These are phyloP conservation scores for Paracanthobrama guichenoti DNA, from an alignment of 2,113 vertebrate species.

Conservation along the genomic window DNA sequence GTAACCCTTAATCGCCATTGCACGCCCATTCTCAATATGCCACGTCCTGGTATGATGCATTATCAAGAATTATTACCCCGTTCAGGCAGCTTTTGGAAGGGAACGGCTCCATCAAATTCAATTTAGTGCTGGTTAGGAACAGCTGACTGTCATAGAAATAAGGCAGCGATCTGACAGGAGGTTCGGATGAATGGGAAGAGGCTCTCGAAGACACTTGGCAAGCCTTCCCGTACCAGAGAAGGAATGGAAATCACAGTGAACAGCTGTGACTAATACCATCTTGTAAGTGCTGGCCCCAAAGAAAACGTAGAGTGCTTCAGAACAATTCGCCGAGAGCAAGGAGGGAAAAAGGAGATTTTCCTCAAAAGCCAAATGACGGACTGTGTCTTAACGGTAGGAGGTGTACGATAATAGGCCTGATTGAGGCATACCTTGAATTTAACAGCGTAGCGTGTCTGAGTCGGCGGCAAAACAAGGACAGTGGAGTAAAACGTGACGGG, in stretches of 20 bases:
- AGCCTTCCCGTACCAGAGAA: slow-evolving; percentile 51
- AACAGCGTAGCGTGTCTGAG: slow-evolving; percentile 51
- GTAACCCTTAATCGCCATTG: slow-evolving; percentile 47
- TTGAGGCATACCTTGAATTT: slow-evolving; percentile 68
- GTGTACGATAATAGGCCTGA: slow-evolving; percentile 69
- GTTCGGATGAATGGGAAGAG: slow-evolving; percentile 56
- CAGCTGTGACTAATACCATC: slow-evolving; percentile 67
- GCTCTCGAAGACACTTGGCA: slow-evolving; percentile 65
- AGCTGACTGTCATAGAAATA: slow-evolving; percentile 62
- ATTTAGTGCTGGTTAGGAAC: slow-evolving; percentile 61
- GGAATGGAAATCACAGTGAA: slow-evolving; percentile 62
- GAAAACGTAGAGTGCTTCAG: slow-evolving; percentile 60
- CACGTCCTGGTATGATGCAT: slow-evolving; percentile 45
- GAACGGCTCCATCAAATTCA: slow-evolving; percentile 58
- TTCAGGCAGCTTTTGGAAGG: slow-evolving; percentile 52
- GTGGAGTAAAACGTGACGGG: neutral
- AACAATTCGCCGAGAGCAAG: slow-evolving; percentile 50
- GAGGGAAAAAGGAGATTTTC: slow-evolving; percentile 62
- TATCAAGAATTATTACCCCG: slow-evolving; percentile 56
- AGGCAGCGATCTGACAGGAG: slow-evolving; percentile 55
- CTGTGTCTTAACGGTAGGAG: slow-evolving; percentile 66
- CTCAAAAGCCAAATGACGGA: slow-evolving; percentile 73
- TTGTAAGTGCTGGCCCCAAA: slow-evolving; percentile 64
- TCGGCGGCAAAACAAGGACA: slow-evolving; percentile 43
- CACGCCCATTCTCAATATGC: slow-evolving; percentile 36